These are phyloP conservation scores for Columba livia DNA, from an alignment of 2,113 vertebrate species.

Conservation along the genomic window DNA sequence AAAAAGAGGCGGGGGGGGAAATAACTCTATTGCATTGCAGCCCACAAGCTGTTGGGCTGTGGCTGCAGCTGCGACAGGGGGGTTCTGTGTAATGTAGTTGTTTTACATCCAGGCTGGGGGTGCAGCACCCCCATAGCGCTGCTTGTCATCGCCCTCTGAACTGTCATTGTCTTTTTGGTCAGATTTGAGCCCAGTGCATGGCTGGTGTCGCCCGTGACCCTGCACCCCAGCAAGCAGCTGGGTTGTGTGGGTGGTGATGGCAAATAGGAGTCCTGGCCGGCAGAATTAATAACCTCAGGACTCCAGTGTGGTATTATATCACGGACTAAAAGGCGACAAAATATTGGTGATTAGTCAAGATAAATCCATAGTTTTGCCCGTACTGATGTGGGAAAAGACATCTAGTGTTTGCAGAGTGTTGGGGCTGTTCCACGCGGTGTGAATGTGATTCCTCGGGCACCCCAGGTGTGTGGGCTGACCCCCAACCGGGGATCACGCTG, in stretches of 20 bases:
- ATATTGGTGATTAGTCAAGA: neutral
- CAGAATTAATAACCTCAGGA: neutral
- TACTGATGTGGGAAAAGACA: neutral
- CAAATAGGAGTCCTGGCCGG: too few species aligned
- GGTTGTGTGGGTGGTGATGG: too few species aligned
- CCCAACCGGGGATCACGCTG: too few species aligned
- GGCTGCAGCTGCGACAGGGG: neutral
- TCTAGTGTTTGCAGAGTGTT: too few species aligned
- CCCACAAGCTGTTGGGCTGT: neutral
- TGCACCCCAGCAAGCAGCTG: too few species aligned
- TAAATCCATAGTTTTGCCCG: neutral
- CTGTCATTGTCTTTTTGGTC: accelerated
- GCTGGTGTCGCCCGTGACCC: too few species aligned
- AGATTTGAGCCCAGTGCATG: too few species aligned
- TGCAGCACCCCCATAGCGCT: accelerated
- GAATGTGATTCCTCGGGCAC: too few species aligned
- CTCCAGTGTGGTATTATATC: too few species aligned
- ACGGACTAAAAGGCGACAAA: neutral
- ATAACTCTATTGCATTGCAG: neutral
- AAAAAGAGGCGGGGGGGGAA: neutral
- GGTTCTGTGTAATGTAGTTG: neutral
- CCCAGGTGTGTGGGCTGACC: too few species aligned
- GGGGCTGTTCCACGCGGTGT: too few species aligned
- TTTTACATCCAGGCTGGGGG: neutral
- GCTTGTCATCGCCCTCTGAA: accelerated